Evolutionary conservation across 2,797 vertebrate genomes (phyloP).

Genomic region (Oreonectes daqikongensis): DNA sequence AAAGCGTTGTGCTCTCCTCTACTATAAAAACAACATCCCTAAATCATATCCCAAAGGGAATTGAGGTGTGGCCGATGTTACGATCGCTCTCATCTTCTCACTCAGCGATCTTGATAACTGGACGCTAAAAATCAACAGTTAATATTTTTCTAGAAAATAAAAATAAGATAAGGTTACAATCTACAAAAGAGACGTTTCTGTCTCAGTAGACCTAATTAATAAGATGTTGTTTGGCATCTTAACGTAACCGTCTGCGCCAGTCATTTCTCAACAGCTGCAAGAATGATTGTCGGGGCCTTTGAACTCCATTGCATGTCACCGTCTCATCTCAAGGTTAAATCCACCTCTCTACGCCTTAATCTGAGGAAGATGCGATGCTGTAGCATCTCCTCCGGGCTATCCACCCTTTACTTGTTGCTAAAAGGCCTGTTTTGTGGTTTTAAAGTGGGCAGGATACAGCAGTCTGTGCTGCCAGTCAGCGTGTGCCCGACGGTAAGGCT

Average conservation of each 20-base stretch:
- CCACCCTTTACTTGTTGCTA: slow-evolving; percentile 47
- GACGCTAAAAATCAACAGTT: neutral
- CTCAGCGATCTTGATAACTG: slow-evolving; percentile 30
- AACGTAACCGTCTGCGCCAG: neutral
- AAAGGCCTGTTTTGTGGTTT: slow-evolving; percentile 58
- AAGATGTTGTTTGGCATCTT: neutral
- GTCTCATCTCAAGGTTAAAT: slow-evolving; percentile 30
- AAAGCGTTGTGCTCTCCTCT: slow-evolving; percentile 69
- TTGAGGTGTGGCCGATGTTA: slow-evolving; percentile 37
- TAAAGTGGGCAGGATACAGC: slow-evolving; percentile 64
- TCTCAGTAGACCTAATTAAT: neutral
- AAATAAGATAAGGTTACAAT: neutral
- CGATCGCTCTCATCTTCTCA: slow-evolving; percentile 25
- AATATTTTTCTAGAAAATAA: neutral
- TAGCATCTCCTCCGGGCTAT: neutral
- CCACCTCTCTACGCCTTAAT: slow-evolving; percentile 24
- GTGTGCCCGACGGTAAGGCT: slow-evolving; percentile 55
- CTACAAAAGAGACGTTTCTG: neutral
- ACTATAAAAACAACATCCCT: slow-evolving; percentile 76
- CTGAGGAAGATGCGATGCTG: neutral
- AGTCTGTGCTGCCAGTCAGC: slow-evolving; percentile 60
- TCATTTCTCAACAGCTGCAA: neutral
- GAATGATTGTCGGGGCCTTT: slow-evolving; percentile 18
- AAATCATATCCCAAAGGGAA: slow-evolving; percentile 73
- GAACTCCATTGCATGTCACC: slow-evolving; percentile 13